Percentiles rank a stretch among this genome's conserved stretches.
Evolutionary conservation across 1,140 invertebrate genomes (phyloP).

Genomic region (Kradibia gibbosae): DNA sequence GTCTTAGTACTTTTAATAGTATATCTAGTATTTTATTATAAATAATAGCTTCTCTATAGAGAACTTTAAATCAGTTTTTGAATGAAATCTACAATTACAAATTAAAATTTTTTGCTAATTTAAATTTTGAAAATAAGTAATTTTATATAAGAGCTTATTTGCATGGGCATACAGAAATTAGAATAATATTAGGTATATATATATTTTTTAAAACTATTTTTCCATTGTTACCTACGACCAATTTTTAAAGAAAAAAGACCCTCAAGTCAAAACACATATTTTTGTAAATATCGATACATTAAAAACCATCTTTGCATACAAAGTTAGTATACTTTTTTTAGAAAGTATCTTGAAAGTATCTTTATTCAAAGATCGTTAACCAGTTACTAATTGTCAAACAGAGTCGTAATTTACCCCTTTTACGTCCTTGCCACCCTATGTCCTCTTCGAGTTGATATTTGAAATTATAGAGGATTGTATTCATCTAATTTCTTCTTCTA

Average conservation of each 20-base stretch:
- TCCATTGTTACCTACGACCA: conserved; percentile 39
- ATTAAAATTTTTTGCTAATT: too few species aligned
- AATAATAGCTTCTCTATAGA: too few species aligned
- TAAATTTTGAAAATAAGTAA: too few species aligned
- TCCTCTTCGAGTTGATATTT: too few species aligned
- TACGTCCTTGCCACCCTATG: background rate
- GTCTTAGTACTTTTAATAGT: too few species aligned
- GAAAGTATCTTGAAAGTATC: conserved; percentile 61
- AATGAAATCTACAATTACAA: too few species aligned
- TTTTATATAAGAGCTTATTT: too few species aligned
- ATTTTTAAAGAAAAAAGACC: conserved; percentile 33
- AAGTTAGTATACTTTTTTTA: background rate
- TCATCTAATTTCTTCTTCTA: conserved; percentile 17
- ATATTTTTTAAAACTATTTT: conserved; percentile 44
- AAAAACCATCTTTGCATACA: background rate
- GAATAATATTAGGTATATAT: background rate
- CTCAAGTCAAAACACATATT: conserved; percentile 19
- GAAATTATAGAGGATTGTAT: too few species aligned
- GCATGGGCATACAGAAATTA: background rate
- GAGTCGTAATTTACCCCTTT: conserved; percentile 62
- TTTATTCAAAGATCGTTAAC: conserved; percentile 59
- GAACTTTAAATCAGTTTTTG: too few species aligned
- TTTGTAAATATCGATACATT: conserved; percentile 7
- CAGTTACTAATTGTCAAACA: conserved; percentile 69
- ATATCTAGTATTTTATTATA: too few species aligned